Percentiles rank a stretch among this genome's conserved stretches.
phyloP scores from a whole-genome alignment of 1,140 invertebrate genomes.

The Lordiphosa mommai region DNA sequence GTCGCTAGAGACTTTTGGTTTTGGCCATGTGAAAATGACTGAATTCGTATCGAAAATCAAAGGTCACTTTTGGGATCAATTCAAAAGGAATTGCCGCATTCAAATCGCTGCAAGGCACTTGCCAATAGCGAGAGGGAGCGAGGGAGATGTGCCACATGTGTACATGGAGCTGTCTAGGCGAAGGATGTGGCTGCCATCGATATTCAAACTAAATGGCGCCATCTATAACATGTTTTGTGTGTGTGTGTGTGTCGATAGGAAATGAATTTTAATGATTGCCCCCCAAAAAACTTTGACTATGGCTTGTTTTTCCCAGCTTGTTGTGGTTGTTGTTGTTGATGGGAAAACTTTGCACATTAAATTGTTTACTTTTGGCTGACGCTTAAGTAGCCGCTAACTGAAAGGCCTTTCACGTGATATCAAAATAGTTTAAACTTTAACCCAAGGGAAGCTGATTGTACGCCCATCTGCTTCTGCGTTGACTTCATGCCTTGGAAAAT shows the following conservation, averaged over 20 bases:
- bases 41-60: constrained; percentile 76
- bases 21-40: constrained; percentile 72
- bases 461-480: constrained; percentile 24
- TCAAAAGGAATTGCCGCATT: constrained; percentile 78
- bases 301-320: constrained; percentile 52
- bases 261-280: constrained; percentile 77
- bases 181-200: constrained; percentile 56
- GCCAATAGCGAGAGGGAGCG: constrained; percentile 10
- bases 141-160: constrained; percentile 8
- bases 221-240: constrained; percentile 54
- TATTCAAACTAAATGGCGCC: constrained; percentile 77
- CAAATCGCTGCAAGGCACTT: constrained; percentile 74
- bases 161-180: constrained; percentile 11
- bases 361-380: constrained; percentile 59
- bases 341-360: constrained; percentile 69
- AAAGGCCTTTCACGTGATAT: constrained; percentile 12
- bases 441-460: constrained; percentile 4
- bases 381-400: constrained; percentile 65
- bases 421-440: constrained; percentile 12
- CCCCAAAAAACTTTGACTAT: constrained; percentile 44
- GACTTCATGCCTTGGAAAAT: constrained; percentile 25
- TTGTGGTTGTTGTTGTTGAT: constrained; percentile 38
- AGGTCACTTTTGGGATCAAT: constrained; percentile 78
- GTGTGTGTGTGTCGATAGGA: constrained; percentile 58
- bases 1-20: constrained; percentile 65